These are phyloP conservation scores for Sminthurinus aureus DNA, from an alignment of 2,888 invertebrate species.

Conservation along the genomic window DNA sequence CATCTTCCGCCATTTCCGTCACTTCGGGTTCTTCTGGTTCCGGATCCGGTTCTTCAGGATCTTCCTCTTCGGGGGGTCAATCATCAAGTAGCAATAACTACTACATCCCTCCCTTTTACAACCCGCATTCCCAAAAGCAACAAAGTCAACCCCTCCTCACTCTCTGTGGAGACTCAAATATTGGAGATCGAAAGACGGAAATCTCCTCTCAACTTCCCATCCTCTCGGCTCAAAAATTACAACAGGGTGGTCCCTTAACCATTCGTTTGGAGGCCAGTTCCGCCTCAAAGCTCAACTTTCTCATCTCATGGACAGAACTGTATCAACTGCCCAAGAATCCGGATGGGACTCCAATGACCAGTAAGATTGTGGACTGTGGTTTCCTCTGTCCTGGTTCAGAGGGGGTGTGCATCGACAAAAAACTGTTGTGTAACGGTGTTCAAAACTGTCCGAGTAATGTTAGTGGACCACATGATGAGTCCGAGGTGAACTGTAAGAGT, in stretches of 20 bases:
- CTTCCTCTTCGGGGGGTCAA: constrained; percentile 12
- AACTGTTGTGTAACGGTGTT: constrained; percentile 85
- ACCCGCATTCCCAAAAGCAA: constrained; percentile 45
- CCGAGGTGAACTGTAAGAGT: constrained; percentile 55
- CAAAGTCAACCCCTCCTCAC: constrained; percentile 73
- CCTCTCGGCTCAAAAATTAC: constrained; percentile 78
- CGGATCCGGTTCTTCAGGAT: constrained; percentile 24
- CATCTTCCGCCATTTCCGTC: constrained; percentile 60
- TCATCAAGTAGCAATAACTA: constrained; percentile 32
- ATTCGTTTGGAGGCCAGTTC: constrained; percentile 60
- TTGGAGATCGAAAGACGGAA: constrained; percentile 69
- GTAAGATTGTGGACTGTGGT: constrained; percentile 77
- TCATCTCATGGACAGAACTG: constrained; percentile 89
- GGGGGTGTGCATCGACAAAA: constrained; percentile 82
- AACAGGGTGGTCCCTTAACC: constrained; percentile 57
- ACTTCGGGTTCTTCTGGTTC: constrained; percentile 60
- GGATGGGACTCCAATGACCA: constrained; percentile 80
- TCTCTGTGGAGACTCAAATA: constrained; percentile 75
- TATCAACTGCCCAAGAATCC: constrained; percentile 85
- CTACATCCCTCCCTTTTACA: constrained; percentile 36
- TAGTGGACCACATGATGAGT: constrained; percentile 57
- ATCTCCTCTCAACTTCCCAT: constrained; percentile 78
- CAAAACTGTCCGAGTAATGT: constrained; percentile 76
- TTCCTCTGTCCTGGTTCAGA: constrained; percentile 85
- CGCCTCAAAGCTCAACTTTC: constrained; percentile 84